These are phyloP conservation scores for Drosophila baimaii DNA, from an alignment of 1,140 invertebrate species.

Conservation along the genomic window DNA sequence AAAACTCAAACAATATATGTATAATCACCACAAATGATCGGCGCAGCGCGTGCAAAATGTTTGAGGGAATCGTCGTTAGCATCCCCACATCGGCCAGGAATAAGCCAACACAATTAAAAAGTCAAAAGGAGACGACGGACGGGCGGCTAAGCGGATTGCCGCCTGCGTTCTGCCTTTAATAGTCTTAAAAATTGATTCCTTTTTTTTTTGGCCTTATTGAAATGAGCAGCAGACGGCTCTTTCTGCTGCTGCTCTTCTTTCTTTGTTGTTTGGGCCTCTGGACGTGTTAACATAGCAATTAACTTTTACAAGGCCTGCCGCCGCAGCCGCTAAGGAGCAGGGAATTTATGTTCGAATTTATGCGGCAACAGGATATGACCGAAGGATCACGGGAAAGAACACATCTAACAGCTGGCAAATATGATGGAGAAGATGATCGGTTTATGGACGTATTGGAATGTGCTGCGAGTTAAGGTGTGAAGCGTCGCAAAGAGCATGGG, in stretches of 20 bases:
- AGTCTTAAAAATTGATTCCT: constrained; percentile 68
- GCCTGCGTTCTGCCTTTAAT: constrained; percentile 54
- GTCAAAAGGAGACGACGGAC: constrained; percentile 7
- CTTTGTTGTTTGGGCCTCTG: constrained; percentile 2
- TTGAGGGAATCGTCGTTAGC: constrained; percentile 47
- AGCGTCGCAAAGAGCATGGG: background rate
- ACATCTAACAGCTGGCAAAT: constrained; percentile 47
- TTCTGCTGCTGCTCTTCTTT: constrained; percentile 35
- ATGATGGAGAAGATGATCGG: constrained; percentile 29
- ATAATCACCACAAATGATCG: constrained; percentile 68
- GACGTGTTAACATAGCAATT: constrained; percentile 79
- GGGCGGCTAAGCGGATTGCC: constrained; percentile 66
- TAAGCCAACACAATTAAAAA: constrained; percentile 37
- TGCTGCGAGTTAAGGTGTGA: constrained; percentile 14
- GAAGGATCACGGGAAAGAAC: constrained; percentile 5
- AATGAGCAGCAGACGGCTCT: constrained; percentile 58
- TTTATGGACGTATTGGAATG: constrained; percentile 39
- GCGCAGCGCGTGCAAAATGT: constrained; percentile 76
- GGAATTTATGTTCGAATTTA: constrained; percentile 62
- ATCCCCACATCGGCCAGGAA: constrained; percentile 16
- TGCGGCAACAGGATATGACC: constrained; percentile 61
- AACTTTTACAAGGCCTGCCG: constrained; percentile 62
- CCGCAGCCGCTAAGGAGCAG: constrained; percentile 52
- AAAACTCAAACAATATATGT: constrained; percentile 31
- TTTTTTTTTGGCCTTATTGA: constrained; percentile 64